A percentile compares a stretch with the other conserved stretches of the same genome.
phyloP scores from a whole-genome alignment of 2,888 invertebrate species.

The Corbicula japonica region DNA sequence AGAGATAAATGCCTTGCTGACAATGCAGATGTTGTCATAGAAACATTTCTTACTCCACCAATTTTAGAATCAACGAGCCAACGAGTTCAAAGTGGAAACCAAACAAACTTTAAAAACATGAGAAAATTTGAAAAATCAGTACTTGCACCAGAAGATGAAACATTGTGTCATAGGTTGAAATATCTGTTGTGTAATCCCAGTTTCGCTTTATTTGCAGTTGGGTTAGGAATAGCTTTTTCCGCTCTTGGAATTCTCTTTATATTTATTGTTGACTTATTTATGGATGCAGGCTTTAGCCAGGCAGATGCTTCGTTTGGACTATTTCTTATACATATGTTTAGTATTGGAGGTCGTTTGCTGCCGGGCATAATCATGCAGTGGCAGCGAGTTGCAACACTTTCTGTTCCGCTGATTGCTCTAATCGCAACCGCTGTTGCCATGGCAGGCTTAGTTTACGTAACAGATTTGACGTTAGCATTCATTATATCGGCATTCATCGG shows the following conservation, averaged over 20 bases:
- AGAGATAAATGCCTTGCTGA: too few relatives aligned
- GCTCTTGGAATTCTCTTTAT: slow-evolving; percentile 5
- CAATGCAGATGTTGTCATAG: too few relatives aligned
- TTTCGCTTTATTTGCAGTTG: slow-evolving; percentile 7
- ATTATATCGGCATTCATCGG: too few relatives aligned
- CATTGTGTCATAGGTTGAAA: not conserved
- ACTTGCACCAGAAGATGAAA: too few relatives aligned
- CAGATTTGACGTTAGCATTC: too few relatives aligned
- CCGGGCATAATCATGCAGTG: slow-evolving; percentile 4
- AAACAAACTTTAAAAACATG: too few relatives aligned
- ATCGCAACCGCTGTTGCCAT: not conserved
- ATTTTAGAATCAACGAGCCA: too few relatives aligned
- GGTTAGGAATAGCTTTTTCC: not conserved
- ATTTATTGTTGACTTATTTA: slow-evolving; percentile 5
- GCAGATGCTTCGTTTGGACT: slow-evolving; percentile 12
- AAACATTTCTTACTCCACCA: too few relatives aligned
- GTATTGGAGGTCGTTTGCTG: slow-evolving; percentile 9
- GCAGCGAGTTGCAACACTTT: not conserved
- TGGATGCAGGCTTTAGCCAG: not conserved
- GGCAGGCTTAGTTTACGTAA: too few relatives aligned
- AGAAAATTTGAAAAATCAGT: too few relatives aligned
- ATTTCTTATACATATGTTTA: slow-evolving; percentile 3
- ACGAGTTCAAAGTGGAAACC: too few relatives aligned
- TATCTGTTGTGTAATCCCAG: not conserved
- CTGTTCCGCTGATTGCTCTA: not conserved